Percentiles rank a stretch among this genome's conserved stretches.
Evolutionary conservation across 2,888 invertebrate species (phyloP).

Genomic region (Lasius platythorax): DNA sequence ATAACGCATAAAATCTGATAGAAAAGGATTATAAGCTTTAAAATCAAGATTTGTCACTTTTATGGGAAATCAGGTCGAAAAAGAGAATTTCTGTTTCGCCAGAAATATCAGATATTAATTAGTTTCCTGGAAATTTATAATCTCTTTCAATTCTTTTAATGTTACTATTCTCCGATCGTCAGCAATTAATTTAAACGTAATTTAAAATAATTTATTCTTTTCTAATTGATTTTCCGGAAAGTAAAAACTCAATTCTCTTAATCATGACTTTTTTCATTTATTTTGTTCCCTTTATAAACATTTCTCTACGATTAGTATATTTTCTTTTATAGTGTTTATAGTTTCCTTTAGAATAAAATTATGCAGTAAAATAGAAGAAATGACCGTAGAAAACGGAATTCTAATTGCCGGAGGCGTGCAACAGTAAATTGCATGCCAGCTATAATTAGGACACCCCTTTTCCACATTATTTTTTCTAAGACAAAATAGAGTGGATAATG

Average conservation of each 20-base stretch:
- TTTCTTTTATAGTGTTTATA: background rate
- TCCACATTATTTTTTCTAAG: conserved; percentile 10
- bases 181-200: background rate
- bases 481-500: background rate
- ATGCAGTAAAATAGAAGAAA: background rate
- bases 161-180: background rate
- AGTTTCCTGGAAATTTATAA: background rate
- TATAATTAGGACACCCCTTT: background rate
- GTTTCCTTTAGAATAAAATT: conserved; percentile 10
- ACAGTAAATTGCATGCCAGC: background rate
- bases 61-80: background rate
- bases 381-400: background rate
- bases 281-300: background rate
- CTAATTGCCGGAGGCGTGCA: background rate
- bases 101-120: background rate
- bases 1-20: conserved; percentile 14
- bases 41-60: background rate
- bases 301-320: background rate
- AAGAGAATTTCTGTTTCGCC: background rate
- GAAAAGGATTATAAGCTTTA: background rate
- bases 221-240: background rate
- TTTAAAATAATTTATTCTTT: background rate
- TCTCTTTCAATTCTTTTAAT: background rate
- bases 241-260: background rate
- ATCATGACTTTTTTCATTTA: background rate